These are phyloP conservation scores for Strix aluco DNA, from an alignment of 2,113 vertebrate genomes.

Conservation along the genomic window DNA sequence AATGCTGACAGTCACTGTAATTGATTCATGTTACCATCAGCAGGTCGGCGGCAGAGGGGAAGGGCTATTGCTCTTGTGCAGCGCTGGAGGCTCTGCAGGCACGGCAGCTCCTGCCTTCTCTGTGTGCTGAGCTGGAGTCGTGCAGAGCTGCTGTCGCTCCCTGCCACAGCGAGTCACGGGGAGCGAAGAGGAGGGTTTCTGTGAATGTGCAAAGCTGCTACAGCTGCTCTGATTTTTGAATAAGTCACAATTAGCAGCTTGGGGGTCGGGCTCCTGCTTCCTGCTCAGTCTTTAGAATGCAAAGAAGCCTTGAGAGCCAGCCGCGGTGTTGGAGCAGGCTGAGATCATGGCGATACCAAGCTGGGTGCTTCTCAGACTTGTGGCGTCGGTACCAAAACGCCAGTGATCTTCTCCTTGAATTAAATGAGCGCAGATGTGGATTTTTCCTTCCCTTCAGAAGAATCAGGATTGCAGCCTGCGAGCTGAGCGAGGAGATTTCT, in stretches of 20 bases:
- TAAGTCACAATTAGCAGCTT: constrained; percentile 12
- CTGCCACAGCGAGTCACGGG: background rate
- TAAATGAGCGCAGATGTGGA: background rate
- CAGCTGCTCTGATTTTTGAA: constrained; percentile 26
- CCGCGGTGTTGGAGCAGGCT: background rate
- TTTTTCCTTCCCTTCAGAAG: background rate
- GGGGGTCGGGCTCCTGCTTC: constrained; percentile 5
- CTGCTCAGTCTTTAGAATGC: constrained; percentile 1
- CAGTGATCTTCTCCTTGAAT: background rate
- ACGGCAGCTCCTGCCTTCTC: background rate
- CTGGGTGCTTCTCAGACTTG: background rate
- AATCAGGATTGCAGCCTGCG: background rate
- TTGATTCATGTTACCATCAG: background rate
- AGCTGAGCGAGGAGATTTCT: background rate
- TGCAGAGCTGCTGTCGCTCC: background rate
- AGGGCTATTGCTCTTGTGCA: background rate
- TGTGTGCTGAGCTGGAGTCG: background rate
- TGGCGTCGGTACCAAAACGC: background rate
- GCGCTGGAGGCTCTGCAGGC: constrained; percentile 12
- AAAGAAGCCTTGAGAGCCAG: background rate
- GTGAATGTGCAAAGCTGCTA: background rate
- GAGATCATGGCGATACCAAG: background rate
- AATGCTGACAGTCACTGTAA: background rate
- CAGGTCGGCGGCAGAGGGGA: background rate
- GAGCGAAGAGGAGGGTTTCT: background rate